phyloP scores from a whole-genome alignment of 2,797 vertebrate species.

The Myripristis murdjan region DNA sequence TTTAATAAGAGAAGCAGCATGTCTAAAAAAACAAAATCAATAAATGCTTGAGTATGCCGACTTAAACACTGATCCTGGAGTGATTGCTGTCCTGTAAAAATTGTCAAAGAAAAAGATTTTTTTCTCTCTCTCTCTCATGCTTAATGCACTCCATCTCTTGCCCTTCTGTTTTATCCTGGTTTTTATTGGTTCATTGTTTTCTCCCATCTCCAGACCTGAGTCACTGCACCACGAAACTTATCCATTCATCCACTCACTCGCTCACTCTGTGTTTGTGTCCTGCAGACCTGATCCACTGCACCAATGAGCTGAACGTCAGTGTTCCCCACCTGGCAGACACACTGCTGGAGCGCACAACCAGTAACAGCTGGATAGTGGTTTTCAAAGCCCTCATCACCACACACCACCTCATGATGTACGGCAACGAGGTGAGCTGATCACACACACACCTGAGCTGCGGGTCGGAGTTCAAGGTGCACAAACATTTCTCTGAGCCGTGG shows the following conservation, averaged over 20 bases:
- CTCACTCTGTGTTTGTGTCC: conserved; percentile 33
- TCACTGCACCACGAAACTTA: conserved; percentile 21
- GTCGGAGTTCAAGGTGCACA: no score
- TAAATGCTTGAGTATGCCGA: no score
- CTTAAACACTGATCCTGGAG: no score
- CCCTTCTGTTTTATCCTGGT: neutral
- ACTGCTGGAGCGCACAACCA: conserved; percentile 92
- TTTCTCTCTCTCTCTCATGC: no score
- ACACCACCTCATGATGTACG: conserved; percentile 98
- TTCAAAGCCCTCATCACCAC: conserved; percentile 98
- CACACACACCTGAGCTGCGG: no score
- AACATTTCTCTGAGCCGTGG: no score
- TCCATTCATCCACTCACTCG: neutral
- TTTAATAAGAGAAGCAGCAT: no score
- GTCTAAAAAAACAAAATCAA: no score
- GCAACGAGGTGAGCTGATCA: conserved; percentile 92
- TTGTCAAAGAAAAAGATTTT: no score
- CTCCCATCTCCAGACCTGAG: conserved; percentile 40
- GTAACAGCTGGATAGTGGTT: conserved; percentile 97
- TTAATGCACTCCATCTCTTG: no score
- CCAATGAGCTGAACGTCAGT: conserved; percentile 96
- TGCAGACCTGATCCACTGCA: conserved; percentile 94
- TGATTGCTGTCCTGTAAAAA: no score
- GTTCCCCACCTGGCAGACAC: conserved; percentile 94
- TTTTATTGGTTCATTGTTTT: neutral